These are phyloP conservation scores for Entelurus aequoreus DNA, from an alignment of 2,113 vertebrate species.

Conservation along the genomic window DNA sequence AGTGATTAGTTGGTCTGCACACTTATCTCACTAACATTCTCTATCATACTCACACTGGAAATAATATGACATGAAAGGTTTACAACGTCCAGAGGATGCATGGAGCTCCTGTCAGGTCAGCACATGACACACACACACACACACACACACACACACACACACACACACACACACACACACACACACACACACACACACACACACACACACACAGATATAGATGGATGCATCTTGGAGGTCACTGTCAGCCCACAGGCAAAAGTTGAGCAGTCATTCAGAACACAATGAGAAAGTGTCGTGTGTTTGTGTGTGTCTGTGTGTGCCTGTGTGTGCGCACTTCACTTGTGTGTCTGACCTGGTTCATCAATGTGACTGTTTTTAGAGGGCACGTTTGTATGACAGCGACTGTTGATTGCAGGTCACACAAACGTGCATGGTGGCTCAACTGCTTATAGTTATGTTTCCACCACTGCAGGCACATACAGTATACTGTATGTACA, in stretches of 20 bases:
- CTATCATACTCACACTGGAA: not conserved
- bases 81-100: slow-evolving; percentile 17
- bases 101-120: slow-evolving; percentile 28
- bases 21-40: slow-evolving; percentile 15
- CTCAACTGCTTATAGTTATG: not conserved
- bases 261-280: slow-evolving; percentile 43
- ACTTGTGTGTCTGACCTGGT: slow-evolving; percentile 42
- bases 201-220: slow-evolving; percentile 1
- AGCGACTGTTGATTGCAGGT: slow-evolving; percentile 32
- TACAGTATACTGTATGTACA: too few species aligned
- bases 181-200: not conserved
- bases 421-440: slow-evolving; percentile 18
- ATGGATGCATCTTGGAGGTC: slow-evolving; percentile 40
- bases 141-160: slow-evolving; percentile 8
- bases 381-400: slow-evolving; percentile 27
- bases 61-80: slow-evolving; percentile 18
- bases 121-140: slow-evolving; percentile 7
- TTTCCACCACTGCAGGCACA: not conserved
- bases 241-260: slow-evolving; percentile 42
- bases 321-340: slow-evolving; percentile 3
- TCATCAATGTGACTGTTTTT: slow-evolving; percentile 29
- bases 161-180: not conserved
- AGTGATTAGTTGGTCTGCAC: slow-evolving; percentile 20
- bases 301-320: not conserved
- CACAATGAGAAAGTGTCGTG: slow-evolving; percentile 16